phyloP scores from a whole-genome alignment of 1,140 invertebrate species.

The Anthonomus grandis region DNA sequence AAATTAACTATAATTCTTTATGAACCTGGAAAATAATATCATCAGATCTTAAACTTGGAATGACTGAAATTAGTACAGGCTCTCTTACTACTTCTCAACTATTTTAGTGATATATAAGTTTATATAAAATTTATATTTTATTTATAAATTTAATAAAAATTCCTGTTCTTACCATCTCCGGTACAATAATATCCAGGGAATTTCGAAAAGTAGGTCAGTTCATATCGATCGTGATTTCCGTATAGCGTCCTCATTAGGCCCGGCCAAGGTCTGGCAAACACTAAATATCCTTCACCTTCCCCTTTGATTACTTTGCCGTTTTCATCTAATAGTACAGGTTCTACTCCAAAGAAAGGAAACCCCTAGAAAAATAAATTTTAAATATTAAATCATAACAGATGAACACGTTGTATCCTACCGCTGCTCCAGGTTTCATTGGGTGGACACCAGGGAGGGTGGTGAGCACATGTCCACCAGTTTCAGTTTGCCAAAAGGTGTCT shows the following conservation, averaged over 20 bases:
- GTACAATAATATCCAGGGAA: constrained; percentile 97
- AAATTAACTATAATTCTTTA: no score
- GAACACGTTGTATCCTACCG: constrained; percentile 61
- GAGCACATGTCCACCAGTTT: constrained; percentile 93
- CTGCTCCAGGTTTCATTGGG: constrained; percentile 94
- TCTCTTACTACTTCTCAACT: no score
- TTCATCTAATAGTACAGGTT: constrained; percentile 84
- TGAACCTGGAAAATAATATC: no score
- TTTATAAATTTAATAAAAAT: neutral
- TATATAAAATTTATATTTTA: no score
- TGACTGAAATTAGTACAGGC: no score
- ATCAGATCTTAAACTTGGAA: no score
- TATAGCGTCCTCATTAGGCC: constrained; percentile 94
- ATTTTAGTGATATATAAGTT: no score
- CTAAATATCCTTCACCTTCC: constrained; percentile 89
- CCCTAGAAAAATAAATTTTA: constrained; percentile 60
- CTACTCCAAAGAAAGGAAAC: constrained; percentile 95
- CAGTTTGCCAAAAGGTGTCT: constrained; percentile 99
- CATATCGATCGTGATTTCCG: constrained; percentile 89
- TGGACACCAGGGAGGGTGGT: constrained; percentile 93
- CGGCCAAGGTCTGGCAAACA: constrained; percentile 93
- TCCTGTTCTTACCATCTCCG: constrained; percentile 78
- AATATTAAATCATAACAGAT: neutral
- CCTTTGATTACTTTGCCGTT: constrained; percentile 83
- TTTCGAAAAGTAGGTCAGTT: constrained; percentile 92